Evolutionary conservation across 2,888 invertebrate genomes (phyloP).

Genomic region (Xestia ashworthii): DNA sequence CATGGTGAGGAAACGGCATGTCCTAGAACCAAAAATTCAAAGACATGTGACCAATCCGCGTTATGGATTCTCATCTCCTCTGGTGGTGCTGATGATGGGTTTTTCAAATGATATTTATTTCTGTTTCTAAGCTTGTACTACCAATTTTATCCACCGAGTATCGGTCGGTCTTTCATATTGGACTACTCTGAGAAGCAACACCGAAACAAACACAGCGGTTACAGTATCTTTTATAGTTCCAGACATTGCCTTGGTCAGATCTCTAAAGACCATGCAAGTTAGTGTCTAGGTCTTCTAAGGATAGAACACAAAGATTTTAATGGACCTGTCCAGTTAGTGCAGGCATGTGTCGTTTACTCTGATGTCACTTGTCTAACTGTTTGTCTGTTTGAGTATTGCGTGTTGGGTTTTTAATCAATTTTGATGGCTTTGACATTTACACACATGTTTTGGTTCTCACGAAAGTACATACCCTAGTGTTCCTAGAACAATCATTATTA

Average conservation of each 20-base stretch:
- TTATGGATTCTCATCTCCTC: no score
- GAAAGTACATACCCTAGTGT: background rate
- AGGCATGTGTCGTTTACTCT: background rate
- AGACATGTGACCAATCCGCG: no score
- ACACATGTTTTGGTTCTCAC: conserved; percentile 15
- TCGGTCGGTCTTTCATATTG: background rate
- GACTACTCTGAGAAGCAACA: background rate
- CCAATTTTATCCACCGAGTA: background rate
- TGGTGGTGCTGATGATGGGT: background rate
- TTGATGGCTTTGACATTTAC: conserved; percentile 12
- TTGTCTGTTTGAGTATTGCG: background rate
- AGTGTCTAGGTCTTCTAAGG: background rate
- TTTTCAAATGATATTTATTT: background rate
- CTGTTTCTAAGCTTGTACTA: background rate
- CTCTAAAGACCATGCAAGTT: background rate
- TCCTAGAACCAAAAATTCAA: no score
- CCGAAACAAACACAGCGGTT: background rate
- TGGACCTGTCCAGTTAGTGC: background rate
- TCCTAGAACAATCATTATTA: conserved; percentile 9
- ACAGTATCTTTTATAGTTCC: background rate
- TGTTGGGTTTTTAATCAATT: background rate
- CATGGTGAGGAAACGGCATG: no score
- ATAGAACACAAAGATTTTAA: background rate
- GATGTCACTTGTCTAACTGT: background rate
- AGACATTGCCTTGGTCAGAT: background rate